phyloP scores from a whole-genome alignment of 2,797 vertebrate species.

The Alosa sapidissima region DNA sequence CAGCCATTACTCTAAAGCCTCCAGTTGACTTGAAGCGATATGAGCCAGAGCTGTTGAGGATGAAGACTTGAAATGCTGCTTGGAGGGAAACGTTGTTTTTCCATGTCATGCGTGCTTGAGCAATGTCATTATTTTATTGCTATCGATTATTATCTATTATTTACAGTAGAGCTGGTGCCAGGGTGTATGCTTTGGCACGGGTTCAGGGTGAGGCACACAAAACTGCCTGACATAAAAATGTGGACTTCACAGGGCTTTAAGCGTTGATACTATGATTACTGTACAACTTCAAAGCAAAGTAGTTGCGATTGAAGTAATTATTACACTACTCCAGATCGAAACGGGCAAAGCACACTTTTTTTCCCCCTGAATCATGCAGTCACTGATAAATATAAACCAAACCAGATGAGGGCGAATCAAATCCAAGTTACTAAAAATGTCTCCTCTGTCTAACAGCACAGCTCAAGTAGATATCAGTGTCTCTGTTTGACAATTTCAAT shows the following conservation, averaged over 20 bases:
- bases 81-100: not conserved
- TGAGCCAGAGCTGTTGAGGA: not conserved
- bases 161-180: slow-evolving; percentile 14
- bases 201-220: not conserved
- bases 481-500: slow-evolving; percentile 20
- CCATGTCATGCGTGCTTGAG: slow-evolving; percentile 19
- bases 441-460: not conserved
- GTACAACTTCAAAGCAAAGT: not conserved
- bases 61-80: not conserved
- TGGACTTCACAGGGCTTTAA: not conserved
- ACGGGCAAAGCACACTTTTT: not conserved
- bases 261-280: slow-evolving; percentile 13
- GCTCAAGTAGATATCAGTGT: slow-evolving; percentile 20
- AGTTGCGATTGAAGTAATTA: not conserved
- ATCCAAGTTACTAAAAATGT: slow-evolving; percentile 1
- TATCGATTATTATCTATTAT: slow-evolving; percentile 20
- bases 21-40: not conserved
- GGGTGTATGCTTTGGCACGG: not conserved
- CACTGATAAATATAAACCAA: slow-evolving; percentile 5
- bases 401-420: not conserved
- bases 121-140: slow-evolving; percentile 19
- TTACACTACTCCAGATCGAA: not conserved
- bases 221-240: not conserved
- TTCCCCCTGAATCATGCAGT: not conserved
- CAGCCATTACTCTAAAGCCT: slow-evolving; percentile 69